These are phyloP conservation scores for Elephas maximus DNA, from an alignment of 2,113 vertebrate species.

Conservation along the genomic window DNA sequence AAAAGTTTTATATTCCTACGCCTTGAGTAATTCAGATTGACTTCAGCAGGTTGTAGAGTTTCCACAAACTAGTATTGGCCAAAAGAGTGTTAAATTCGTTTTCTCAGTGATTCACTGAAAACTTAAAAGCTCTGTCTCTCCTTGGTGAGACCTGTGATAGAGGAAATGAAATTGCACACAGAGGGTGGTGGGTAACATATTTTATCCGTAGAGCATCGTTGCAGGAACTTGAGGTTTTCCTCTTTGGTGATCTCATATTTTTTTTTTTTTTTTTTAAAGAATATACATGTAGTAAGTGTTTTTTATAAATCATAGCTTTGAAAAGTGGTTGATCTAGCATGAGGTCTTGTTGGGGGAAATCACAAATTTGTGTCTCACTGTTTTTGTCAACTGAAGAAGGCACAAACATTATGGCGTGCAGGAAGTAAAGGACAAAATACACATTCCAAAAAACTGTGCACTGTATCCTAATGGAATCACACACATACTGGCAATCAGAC, in stretches of 20 bases:
- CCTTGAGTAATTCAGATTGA: not conserved
- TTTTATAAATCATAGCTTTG: constrained; percentile 14
- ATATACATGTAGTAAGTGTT: not conserved
- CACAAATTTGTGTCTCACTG: not conserved
- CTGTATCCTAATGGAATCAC: not conserved
- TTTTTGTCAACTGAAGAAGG: not conserved
- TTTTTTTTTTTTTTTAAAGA: not conserved
- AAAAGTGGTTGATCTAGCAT: not conserved
- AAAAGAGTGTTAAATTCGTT: constrained; percentile 12
- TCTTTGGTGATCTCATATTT: not conserved
- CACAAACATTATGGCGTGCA: not conserved
- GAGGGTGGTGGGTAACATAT: not conserved
- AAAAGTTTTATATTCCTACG: not conserved
- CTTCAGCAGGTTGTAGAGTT: not conserved
- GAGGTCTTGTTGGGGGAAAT: not conserved
- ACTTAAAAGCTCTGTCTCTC: not conserved
- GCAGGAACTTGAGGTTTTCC: not conserved
- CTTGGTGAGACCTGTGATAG: not conserved
- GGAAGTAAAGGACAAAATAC: not conserved
- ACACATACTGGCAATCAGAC: not conserved
- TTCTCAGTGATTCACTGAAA: not conserved
- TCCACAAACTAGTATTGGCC: not conserved
- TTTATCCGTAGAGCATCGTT: not conserved
- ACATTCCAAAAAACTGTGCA: not conserved
- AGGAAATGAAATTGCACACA: constrained; percentile 35